A percentile compares a stretch with the other conserved stretches of the same genome.
phyloP scores from a whole-genome alignment of 2,888 invertebrate species.

The Tachina fera region DNA sequence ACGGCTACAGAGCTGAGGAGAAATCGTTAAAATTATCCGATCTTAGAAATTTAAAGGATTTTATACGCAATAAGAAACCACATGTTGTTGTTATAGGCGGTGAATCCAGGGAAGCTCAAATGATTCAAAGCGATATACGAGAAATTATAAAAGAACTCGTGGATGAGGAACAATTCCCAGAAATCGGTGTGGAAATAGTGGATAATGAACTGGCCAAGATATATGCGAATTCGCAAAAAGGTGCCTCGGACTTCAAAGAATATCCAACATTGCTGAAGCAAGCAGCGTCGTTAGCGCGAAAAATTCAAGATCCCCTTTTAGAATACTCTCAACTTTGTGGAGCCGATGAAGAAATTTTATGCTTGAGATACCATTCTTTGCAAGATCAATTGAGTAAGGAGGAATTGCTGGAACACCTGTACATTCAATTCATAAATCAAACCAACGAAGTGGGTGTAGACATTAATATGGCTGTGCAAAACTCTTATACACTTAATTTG shows the following conservation, averaged over 20 bases:
- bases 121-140: constrained; percentile 90
- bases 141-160: constrained; percentile 89
- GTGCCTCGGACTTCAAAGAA: constrained; percentile 92
- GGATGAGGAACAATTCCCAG: constrained; percentile 93
- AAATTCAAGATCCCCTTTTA: constrained; percentile 96
- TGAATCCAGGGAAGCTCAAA: constrained; percentile 93
- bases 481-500: constrained; percentile 92
- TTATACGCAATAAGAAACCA: constrained; percentile 95
- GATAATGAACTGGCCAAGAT: constrained; percentile 97
- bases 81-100: constrained; percentile 96
- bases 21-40: constrained; percentile 88
- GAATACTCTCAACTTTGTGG: constrained; percentile 98
- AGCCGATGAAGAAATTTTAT: constrained; percentile 97
- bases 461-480: constrained; percentile 95
- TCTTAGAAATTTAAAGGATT: constrained; percentile 88
- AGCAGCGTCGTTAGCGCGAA: constrained; percentile 95
- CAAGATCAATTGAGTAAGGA: constrained; percentile 93
- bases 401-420: constrained; percentile 92
- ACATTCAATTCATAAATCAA: constrained; percentile 95
- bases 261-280: constrained; percentile 95
- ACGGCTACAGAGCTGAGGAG: constrained; percentile 88
- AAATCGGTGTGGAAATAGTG: constrained; percentile 93
- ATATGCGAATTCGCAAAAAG: constrained; percentile 95
- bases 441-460: constrained; percentile 99
- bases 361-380: constrained; percentile 94